Evolutionary conservation across 2,888 invertebrate genomes (phyloP).

Genomic region (Ectropis crepuscularia): DNA sequence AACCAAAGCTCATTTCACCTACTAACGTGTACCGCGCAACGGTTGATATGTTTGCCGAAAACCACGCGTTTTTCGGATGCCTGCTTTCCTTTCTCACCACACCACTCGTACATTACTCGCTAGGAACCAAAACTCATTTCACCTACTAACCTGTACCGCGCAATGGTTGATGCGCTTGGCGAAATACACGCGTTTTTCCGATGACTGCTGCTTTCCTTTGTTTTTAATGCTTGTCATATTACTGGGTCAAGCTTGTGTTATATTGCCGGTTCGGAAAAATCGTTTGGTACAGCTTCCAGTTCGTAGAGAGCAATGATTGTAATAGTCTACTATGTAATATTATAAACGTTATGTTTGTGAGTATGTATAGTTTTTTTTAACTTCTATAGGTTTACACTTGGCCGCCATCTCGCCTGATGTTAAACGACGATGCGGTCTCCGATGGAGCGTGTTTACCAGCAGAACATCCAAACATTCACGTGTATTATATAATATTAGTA

Average conservation of each 20-base stretch:
- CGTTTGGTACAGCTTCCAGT: too few species aligned
- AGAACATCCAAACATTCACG: too few species aligned
- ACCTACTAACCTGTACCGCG: constrained; percentile 22
- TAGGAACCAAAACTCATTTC: constrained; percentile 7
- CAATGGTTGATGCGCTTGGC: constrained; percentile 24
- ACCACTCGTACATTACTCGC: constrained; percentile 38
- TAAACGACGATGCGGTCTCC: too few species aligned
- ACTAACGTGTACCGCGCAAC: constrained; percentile 30
- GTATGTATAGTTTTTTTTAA: too few species aligned
- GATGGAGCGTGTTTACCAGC: too few species aligned
- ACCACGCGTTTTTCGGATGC: background rate
- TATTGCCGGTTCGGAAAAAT: too few species aligned
- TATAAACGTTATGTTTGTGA: too few species aligned
- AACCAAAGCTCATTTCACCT: constrained; percentile 10
- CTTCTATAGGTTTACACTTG: too few species aligned
- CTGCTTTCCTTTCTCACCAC: background rate
- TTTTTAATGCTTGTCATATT: background rate
- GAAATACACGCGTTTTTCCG: background rate
- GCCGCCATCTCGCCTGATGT: too few species aligned
- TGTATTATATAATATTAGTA: too few species aligned
- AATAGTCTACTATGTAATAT: too few species aligned
- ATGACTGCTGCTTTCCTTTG: constrained; percentile 1
- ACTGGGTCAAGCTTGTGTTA: background rate
- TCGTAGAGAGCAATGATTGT: too few species aligned
- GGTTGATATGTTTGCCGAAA: constrained; percentile 12